These are phyloP conservation scores for Osmerus mordax DNA, from an alignment of 2,113 vertebrate species.

Conservation along the genomic window DNA sequence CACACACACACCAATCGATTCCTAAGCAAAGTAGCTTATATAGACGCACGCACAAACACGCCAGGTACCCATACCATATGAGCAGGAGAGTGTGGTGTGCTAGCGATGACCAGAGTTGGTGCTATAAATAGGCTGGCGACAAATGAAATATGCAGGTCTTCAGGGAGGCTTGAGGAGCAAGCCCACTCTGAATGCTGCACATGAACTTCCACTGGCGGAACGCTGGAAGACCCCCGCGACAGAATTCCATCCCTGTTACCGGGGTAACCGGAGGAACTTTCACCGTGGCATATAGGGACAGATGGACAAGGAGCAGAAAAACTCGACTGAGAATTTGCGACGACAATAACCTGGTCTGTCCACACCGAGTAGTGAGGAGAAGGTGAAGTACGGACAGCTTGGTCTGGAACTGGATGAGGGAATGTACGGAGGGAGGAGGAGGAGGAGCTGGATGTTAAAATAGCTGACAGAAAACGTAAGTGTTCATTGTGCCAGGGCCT, in stretches of 20 bases:
- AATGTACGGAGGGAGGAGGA: constrained; percentile 11
- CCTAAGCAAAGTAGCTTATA: not conserved
- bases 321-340: not conserved
- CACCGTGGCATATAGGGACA: constrained; percentile 41
- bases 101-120: too few species aligned
- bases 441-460: constrained; percentile 28
- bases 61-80: too few species aligned
- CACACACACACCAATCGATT: constrained; percentile 23
- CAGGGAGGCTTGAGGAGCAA: constrained; percentile 9
- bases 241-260: constrained; percentile 52
- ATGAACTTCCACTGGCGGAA: constrained; percentile 37
- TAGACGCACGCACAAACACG: not conserved
- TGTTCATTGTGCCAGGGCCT: constrained; percentile 19
- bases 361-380: constrained; percentile 12
- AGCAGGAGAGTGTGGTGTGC: too few species aligned
- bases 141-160: constrained; percentile 47
- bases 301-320: constrained; percentile 4
- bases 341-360: not conserved
- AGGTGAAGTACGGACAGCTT: not conserved
- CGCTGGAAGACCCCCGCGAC: constrained; percentile 49
- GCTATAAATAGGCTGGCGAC: too few species aligned
- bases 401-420: too few species aligned
- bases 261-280: constrained; percentile 54
- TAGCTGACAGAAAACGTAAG: constrained; percentile 9
- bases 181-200: constrained; percentile 47